phyloP scores from a whole-genome alignment of 2,797 vertebrate genomes.

The Anniella stebbinsi region DNA sequence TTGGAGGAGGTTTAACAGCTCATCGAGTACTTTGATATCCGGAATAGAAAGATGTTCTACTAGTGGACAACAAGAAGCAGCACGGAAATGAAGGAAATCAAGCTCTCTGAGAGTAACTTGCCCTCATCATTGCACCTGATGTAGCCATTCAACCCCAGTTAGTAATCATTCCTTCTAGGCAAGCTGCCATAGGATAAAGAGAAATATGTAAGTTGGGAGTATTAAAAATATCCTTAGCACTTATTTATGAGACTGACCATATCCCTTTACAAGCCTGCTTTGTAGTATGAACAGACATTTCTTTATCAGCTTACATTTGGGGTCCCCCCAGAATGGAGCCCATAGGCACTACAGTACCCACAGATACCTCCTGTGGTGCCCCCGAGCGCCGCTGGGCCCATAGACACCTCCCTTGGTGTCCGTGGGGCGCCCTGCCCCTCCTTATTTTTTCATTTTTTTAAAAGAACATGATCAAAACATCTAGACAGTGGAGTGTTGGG shows the following conservation, averaged over 20 bases:
- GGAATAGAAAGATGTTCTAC: conserved; percentile 55
- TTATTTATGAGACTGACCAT: neutral
- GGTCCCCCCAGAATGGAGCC: no score
- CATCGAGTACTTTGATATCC: neutral
- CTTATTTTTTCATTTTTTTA: no score
- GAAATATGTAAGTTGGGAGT: neutral
- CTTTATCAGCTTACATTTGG: neutral
- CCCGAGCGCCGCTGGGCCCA: no score
- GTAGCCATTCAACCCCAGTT: neutral
- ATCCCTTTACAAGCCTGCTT: neutral
- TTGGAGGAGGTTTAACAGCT: neutral
- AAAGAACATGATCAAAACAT: neutral
- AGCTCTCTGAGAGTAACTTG: neutral
- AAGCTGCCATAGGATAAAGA: conserved; percentile 4
- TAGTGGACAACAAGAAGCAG: conserved; percentile 51
- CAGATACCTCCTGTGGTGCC: no score
- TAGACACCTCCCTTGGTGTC: no score
- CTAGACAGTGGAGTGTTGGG: no score
- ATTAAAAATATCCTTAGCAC: neutral
- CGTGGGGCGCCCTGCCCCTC: no score
- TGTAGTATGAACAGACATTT: neutral
- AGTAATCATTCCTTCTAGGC: neutral
- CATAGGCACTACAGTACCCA: no score
- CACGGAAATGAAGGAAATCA: conserved; percentile 32
- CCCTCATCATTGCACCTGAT: neutral